A percentile compares a stretch with the other conserved stretches of the same genome.
Evolutionary conservation across 2,888 invertebrate genomes (phyloP).

Genomic region (Steinernema carpocapsae): DNA sequence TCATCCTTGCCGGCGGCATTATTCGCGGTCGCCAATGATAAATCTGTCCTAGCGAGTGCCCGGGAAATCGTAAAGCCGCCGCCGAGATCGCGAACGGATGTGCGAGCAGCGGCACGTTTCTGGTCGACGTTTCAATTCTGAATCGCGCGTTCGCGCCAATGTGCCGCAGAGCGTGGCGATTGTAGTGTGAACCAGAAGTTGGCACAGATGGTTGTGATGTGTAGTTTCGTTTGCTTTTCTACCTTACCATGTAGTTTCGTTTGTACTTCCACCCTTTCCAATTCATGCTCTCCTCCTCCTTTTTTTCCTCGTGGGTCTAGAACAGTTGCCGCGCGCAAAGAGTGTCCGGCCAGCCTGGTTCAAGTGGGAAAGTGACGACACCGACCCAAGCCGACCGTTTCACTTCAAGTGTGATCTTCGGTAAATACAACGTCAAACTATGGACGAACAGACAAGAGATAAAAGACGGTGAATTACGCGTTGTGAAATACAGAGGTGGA

Average conservation of each 20-base stretch:
- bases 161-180: neutral
- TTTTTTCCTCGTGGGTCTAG: neutral
- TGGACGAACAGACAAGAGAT: too few relatives aligned
- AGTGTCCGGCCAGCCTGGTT: neutral
- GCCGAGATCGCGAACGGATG: neutral
- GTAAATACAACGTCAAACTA: neutral
- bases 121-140: neutral
- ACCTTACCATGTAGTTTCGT: too few relatives aligned
- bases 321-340: neutral
- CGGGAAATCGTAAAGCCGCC: too few relatives aligned
- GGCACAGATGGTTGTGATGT: neutral
- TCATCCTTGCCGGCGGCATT: too few relatives aligned
- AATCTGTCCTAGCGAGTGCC: too few relatives aligned
- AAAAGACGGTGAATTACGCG: too few relatives aligned
- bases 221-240: slow-evolving; percentile 24
- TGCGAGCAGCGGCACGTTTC: neutral
- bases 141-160: neutral
- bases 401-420: neutral
- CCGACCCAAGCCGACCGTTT: too few relatives aligned
- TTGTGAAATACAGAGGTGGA: neutral
- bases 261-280: neutral
- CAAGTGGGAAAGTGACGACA: slow-evolving; percentile 1
- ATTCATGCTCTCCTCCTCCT: neutral
- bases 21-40: too few relatives aligned
- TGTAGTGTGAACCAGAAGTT: slow-evolving; percentile 3